These are phyloP conservation scores for Eueremaeus valkanovi DNA, from an alignment of 2,888 invertebrate genomes.

Conservation along the genomic window DNA sequence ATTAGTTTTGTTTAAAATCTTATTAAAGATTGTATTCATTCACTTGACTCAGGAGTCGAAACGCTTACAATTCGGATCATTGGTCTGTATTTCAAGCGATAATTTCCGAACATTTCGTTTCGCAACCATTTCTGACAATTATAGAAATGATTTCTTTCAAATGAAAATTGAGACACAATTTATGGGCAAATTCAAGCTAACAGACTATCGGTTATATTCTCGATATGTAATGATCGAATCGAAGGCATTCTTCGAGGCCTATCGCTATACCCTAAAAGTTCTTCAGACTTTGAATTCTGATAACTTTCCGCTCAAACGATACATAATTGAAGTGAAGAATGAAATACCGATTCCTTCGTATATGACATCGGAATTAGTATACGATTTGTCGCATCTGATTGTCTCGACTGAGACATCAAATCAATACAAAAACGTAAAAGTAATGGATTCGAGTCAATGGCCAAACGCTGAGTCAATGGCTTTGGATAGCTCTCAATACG, in stretches of 20 bases:
- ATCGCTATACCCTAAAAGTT: slow-evolving; percentile 67
- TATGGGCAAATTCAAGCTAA: too few relatives aligned
- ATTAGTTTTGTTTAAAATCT: not conserved
- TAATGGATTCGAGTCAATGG: slow-evolving; percentile 52
- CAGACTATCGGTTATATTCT: too few relatives aligned
- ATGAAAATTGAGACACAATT: too few relatives aligned
- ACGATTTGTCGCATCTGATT: not conserved
- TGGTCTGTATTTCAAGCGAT: slow-evolving; percentile 38
- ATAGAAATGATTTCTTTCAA: too few relatives aligned
- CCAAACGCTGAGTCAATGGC: slow-evolving; percentile 55
- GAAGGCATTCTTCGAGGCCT: slow-evolving; percentile 74
- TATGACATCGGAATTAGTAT: slow-evolving; percentile 46
- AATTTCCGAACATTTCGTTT: slow-evolving; percentile 36
- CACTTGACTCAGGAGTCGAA: not conserved
- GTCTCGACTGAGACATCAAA: too few relatives aligned
- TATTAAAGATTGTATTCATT: not conserved
- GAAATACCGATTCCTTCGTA: slow-evolving; percentile 53
- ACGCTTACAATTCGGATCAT: slow-evolving; percentile 32
- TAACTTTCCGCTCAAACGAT: slow-evolving; percentile 65
- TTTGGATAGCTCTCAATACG: slow-evolving; percentile 64
- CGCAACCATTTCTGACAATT: slow-evolving; percentile 30
- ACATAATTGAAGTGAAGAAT: slow-evolving; percentile 60
- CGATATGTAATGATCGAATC: not conserved
- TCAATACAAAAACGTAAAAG: too few relatives aligned
- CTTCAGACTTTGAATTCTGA: slow-evolving; percentile 60